These are phyloP conservation scores for Tachysurus fulvidraco DNA, from an alignment of 2,113 vertebrate genomes.

Conservation along the genomic window DNA sequence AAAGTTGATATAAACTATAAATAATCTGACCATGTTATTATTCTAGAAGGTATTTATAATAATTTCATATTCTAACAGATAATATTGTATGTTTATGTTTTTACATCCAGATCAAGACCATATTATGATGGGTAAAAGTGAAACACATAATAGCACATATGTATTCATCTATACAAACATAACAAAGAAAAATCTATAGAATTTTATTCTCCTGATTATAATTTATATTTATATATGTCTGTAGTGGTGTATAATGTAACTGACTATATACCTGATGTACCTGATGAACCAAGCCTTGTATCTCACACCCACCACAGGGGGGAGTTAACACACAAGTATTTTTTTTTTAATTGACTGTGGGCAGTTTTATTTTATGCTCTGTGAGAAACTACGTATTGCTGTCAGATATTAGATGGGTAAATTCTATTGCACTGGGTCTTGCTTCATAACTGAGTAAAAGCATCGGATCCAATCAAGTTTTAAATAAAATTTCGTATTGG, in stretches of 20 bases:
- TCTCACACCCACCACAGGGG: not conserved
- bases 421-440: not conserved
- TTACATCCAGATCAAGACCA: not conserved
- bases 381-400: not conserved
- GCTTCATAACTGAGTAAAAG: too few species aligned
- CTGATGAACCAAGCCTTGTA: not conserved
- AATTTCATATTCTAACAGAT: not conserved
- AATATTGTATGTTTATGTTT: not conserved
- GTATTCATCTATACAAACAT: not conserved
- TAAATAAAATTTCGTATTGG: too few species aligned
- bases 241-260: not conserved
- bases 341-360: not conserved
- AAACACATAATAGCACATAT: not conserved
- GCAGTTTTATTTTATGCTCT: not conserved
- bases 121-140: not conserved
- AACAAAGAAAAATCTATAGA: not conserved
- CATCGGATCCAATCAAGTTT: too few species aligned
- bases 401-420: not conserved
- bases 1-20: not conserved
- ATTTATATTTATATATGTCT: not conserved
- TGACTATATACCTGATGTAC: not conserved
- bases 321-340: not conserved
- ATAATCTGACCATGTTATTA: too few species aligned
- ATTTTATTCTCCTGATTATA: not conserved
- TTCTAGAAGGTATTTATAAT: not conserved